Base-by-base conservation (phyloP, 2,888 invertebrate genomes). In the Diaphora mendica region DNA sequence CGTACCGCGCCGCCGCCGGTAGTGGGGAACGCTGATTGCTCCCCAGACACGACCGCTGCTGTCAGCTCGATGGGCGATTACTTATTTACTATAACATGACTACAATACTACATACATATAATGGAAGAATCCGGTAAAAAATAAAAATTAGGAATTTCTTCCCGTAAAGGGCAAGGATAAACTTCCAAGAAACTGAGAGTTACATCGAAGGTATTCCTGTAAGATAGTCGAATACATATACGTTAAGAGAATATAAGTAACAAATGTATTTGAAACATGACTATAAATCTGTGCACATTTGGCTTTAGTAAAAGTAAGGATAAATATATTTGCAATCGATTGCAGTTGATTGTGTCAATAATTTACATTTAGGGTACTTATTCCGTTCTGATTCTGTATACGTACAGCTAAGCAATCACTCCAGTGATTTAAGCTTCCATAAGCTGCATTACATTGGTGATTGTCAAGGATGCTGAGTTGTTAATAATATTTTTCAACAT, bases 11-110 rank as follows among this genome's bases (percentile, higher is more conserved):
- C 59, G 26, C 55, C 55, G 11, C n/a, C n/a, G 2, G 26, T 59
- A n/a, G 26, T 59, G 68, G 48, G 42, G 59, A 20, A 20, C 69
- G 59, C 39, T 59, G 69, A 69, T 59, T 39, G 59, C 42, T 39
- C 69, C 30, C 42, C 20, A 62, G 42, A 26, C 69, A n/a, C 69
- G 69, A 39, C 59, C 42, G 39, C 26, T 35, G 59, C 59, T 39
- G 39, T 5, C 30, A 51, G 4, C n/a, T 68, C 39, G 51, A 51
- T 66, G 42, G 66, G n/a, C 51, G 7, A 39, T 39, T 39, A 39
- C 39, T 39, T 39, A 39, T 39, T 39, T 39, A 39, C 39, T 39
- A 11, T 15, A 44, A 13, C 13, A 44, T 15, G 44, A 15, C 13
- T 11, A 13, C 13, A 44, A 3, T 15, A 15, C 13, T 11, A 42